Percentiles rank a stretch among this genome's conserved stretches.
These are phyloP conservation scores for Laticauda laticaudata DNA, from an alignment of 2,113 vertebrate species.

Conservation along the genomic window DNA sequence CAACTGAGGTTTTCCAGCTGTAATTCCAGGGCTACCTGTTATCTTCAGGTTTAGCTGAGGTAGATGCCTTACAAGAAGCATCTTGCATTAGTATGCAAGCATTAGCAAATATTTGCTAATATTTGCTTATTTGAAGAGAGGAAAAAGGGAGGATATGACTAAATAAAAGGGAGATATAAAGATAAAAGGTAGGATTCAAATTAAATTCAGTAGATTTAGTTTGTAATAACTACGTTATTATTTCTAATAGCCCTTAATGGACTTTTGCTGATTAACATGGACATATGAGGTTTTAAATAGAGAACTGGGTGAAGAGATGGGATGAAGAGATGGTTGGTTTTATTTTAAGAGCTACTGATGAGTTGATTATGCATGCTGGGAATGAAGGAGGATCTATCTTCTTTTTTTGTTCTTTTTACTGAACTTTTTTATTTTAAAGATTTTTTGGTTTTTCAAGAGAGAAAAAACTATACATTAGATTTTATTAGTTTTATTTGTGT, in stretches of 20 bases:
- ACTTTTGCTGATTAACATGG: background rate
- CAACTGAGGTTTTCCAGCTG: too few relatives aligned
- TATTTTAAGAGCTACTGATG: background rate
- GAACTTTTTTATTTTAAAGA: background rate
- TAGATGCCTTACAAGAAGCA: too few relatives aligned
- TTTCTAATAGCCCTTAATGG: background rate
- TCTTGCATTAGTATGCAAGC: too few relatives aligned
- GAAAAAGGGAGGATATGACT: background rate
- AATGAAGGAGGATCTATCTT: background rate
- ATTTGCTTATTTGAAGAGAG: background rate
- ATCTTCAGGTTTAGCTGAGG: too few relatives aligned
- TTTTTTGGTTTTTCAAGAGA: background rate
- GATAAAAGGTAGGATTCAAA: background rate
- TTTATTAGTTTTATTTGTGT: background rate
- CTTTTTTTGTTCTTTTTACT: background rate
- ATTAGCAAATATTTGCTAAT: too few relatives aligned
- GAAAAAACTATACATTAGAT: background rate
- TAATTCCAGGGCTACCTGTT: too few relatives aligned
- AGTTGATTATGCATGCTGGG: background rate
- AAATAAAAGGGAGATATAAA: background rate
- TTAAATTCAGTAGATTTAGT: background rate
- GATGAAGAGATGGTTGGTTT: background rate
- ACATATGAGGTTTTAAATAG: background rate
- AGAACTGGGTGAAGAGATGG: background rate
- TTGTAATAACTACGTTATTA: background rate